Conservation (phyloP, 1,140 invertebrate species). For the Vanessa atalanta region DNA sequence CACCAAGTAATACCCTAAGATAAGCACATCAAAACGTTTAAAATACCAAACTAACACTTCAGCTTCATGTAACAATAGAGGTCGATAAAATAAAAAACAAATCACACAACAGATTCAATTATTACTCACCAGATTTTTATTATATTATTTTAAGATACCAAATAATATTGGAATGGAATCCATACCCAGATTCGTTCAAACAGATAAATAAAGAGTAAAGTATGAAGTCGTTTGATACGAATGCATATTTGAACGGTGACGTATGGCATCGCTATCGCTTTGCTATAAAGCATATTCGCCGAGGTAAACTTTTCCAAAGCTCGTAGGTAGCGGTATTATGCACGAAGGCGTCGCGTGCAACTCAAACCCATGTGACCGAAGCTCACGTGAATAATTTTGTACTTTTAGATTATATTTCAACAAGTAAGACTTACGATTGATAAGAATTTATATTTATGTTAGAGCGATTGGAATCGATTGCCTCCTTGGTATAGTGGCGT, state of each 20-base stretch:
- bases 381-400: conserved; percentile 20
- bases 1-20: too few relatives aligned
- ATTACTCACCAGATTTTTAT: too few relatives aligned
- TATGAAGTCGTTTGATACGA: background rate
- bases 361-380: conserved; percentile 11
- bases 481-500: too few relatives aligned
- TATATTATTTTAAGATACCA: too few relatives aligned
- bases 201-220: background rate
- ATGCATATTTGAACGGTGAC: conserved; percentile 12
- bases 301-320: conserved; percentile 21
- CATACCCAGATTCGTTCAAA: background rate
- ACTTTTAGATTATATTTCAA: conserved; percentile 15
- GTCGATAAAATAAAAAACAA: too few relatives aligned
- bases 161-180: background rate
- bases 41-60: too few relatives aligned
- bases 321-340: conserved; percentile 25
- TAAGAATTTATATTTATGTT: background rate
- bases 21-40: too few relatives aligned
- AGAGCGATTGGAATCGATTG: background rate
- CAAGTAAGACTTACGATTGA: background rate
- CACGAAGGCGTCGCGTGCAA: conserved; percentile 17
- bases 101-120: too few relatives aligned
- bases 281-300: conserved; percentile 15
- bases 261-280: conserved; percentile 9
- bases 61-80: too few relatives aligned